These are phyloP conservation scores for Drosophila lacteicornis DNA, from an alignment of 1,140 invertebrate genomes.

Conservation along the genomic window DNA sequence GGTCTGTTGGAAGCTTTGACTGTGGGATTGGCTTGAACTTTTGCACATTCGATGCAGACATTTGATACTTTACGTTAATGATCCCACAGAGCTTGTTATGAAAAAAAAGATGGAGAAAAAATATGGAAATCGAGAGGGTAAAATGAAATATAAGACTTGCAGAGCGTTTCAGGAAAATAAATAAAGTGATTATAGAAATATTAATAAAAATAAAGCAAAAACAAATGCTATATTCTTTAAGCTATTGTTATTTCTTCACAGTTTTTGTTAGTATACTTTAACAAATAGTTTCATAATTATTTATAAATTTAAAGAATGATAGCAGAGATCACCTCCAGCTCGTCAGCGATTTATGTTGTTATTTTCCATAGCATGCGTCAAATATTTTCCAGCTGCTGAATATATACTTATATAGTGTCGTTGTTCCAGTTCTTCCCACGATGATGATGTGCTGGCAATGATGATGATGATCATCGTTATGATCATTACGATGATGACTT, in stretches of 20 bases:
- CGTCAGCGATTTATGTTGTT: conserved; percentile 16
- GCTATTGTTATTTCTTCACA: too few species aligned
- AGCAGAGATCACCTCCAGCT: neutral
- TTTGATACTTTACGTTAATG: conserved; percentile 30
- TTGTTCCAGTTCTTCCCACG: conserved; percentile 69
- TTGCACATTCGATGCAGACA: conserved; percentile 22
- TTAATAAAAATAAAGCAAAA: neutral
- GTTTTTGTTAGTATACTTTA: too few species aligned
- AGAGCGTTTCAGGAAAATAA: neutral
- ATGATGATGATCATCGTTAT: conserved; percentile 9
- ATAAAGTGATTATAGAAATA: conserved; percentile 1
- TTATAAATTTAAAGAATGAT: neutral
- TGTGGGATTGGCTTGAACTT: conserved; percentile 50
- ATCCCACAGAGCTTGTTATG: neutral
- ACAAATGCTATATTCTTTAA: too few species aligned
- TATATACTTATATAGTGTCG: conserved; percentile 34
- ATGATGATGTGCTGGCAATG: conserved; percentile 33
- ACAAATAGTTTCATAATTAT: neutral
- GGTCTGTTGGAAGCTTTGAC: conserved; percentile 41
- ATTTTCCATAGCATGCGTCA: conserved; percentile 42
- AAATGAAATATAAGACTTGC: neutral
- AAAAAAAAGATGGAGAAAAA: neutral
- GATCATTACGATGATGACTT: conserved; percentile 59
- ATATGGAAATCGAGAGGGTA: conserved; percentile 8
- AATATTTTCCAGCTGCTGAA: conserved; percentile 45